A percentile compares a stretch with the other conserved stretches of the same genome.
These are phyloP conservation scores for Actinia tenebrosa DNA, from an alignment of 64 coral and sea anemone genomes.

Conservation along the genomic window DNA sequence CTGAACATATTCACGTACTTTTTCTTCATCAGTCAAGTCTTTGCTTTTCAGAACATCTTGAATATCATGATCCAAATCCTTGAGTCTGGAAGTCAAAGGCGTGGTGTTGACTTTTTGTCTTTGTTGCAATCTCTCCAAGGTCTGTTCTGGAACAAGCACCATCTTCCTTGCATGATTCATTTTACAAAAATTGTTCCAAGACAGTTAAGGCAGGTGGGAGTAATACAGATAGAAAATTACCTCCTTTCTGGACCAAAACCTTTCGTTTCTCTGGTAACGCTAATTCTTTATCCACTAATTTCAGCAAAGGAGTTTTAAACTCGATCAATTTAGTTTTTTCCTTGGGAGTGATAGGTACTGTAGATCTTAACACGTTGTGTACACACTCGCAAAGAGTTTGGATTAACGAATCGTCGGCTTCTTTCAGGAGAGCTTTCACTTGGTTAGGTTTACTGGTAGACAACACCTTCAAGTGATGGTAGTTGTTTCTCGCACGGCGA, in stretches of 20 bases:
- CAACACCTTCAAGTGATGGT: slow-evolving; percentile 46
- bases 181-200: slow-evolving; percentile 37
- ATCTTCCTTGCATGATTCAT: slow-evolving; percentile 47
- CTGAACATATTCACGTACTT: slow-evolving; percentile 38
- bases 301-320: slow-evolving; percentile 11
- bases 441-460: slow-evolving; percentile 38
- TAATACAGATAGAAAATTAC: slow-evolving; percentile 24
- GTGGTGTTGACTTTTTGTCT: slow-evolving; percentile 31
- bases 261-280: slow-evolving; percentile 8
- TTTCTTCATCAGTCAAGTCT: slow-evolving; percentile 36
- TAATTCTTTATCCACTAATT: slow-evolving; percentile 28
- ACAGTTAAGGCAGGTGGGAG: slow-evolving; percentile 23
- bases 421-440: slow-evolving; percentile 51
- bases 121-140: slow-evolving; percentile 47
- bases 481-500: slow-evolving; percentile 51
- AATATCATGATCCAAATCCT: slow-evolving; percentile 35
- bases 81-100: slow-evolving; percentile 32
- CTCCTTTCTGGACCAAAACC: slow-evolving; percentile 28
- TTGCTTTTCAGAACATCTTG: slow-evolving; percentile 42
- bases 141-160: slow-evolving; percentile 39
- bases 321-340: slow-evolving; percentile 9
- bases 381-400: slow-evolving; percentile 50
- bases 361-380: slow-evolving; percentile 36
- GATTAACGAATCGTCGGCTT: slow-evolving; percentile 36
- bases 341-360: slow-evolving; percentile 14